Base-by-base conservation (phyloP, 2,113 vertebrate genomes). In the Gorsachius goisagi region DNA sequence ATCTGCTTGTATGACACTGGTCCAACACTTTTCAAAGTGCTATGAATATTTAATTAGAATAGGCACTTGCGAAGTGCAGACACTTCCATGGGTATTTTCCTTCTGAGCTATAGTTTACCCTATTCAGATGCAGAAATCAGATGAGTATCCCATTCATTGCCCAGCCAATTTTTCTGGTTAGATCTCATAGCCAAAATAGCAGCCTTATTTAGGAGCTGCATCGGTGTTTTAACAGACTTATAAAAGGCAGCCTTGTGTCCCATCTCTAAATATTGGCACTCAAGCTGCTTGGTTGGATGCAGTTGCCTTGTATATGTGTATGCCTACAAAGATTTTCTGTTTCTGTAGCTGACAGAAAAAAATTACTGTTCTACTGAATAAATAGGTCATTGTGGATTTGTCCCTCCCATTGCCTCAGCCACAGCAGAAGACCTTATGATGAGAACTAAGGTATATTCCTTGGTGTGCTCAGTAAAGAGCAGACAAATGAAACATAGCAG, bases 271-370 rank as follows among this genome's bases (percentile, higher is more conserved):
- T 71, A 71, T 3, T 96, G 95, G 90, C 93, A 79, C 44, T 80
- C 27, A 22, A 56, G 28, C 33, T 76, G 45, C 91, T 82, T 88
- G 33, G n/a, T 82, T 94, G 93, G 90, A 96, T 90, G 86, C 56
- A 88, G 39, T 84, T 63, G 66, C 79, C 79, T 96, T 92, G 83
- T 93, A n/a, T 91, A 93, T 0, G 0, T 66, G 67, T 74, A n/a
- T 55, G 32, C 83, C 69, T 67, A 93, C 79, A 94, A 96, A 89
- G 83, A 91, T 95, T 81, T 95, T 95, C 88, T 92, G 89, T 95
- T 96, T 76, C 84, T 96, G 37, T 63, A 72, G 33, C 66, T 66
- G 60, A 85, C 77, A 96, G 93, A 96, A 96, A 81, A 85, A 92
- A 95, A 95, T 63, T 69, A 45, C 80, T 96, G 86, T 92, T 95